phyloP scores from a whole-genome alignment of 1,140 invertebrate genomes.

The Protaetia brevitarsis region DNA sequence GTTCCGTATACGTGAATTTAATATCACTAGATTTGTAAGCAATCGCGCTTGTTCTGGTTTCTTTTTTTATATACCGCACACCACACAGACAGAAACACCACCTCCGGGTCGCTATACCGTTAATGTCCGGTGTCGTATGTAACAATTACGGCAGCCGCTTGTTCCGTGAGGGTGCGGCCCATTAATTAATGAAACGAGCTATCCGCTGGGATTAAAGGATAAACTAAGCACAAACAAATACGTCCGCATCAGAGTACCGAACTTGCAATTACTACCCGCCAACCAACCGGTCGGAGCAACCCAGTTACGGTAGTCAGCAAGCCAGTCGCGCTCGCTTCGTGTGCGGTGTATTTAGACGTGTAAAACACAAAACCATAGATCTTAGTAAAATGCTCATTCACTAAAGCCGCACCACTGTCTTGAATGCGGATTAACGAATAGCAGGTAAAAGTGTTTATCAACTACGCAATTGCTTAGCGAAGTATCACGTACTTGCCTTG shows the following conservation, averaged over 20 bases:
- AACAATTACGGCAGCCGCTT: slow-evolving; percentile 3
- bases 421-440: too few relatives aligned
- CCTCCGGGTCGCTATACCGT: too few relatives aligned
- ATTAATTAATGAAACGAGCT: slow-evolving; percentile 10
- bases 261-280: slow-evolving; percentile 14
- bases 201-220: slow-evolving; percentile 8
- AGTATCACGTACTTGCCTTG: too few relatives aligned
- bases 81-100: too few relatives aligned
- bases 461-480: too few relatives aligned
- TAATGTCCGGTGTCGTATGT: not conserved
- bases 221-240: slow-evolving; percentile 17
- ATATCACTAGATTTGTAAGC: too few relatives aligned
- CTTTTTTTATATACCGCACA: too few relatives aligned
- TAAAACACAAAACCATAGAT: slow-evolving; percentile 10
- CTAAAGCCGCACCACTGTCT: too few relatives aligned
- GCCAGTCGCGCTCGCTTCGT: not conserved
- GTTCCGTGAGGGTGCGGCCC: slow-evolving; percentile 10
- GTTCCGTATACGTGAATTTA: too few relatives aligned
- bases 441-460: too few relatives aligned
- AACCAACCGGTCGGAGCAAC: not conserved
- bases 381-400: not conserved
- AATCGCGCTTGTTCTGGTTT: too few relatives aligned
- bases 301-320: not conserved
- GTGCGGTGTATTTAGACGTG: not conserved
- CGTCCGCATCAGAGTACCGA: not conserved